Percentiles rank a stretch among this genome's conserved stretches.
Evolutionary conservation across 1,140 invertebrate genomes (phyloP).

Genomic region (Lepidotrigona ventralis): DNA sequence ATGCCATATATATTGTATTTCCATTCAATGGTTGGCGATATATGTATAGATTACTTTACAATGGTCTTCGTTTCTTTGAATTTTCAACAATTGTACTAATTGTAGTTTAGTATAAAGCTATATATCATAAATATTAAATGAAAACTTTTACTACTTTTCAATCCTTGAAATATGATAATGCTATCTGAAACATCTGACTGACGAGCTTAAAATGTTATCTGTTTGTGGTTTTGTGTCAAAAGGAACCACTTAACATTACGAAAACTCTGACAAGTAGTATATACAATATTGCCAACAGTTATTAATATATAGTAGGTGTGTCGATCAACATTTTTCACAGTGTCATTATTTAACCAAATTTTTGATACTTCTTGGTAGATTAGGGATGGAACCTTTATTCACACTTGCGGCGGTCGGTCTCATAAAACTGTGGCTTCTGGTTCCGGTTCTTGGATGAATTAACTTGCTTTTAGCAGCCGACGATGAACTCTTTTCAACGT

Average conservation of each 20-base stretch:
- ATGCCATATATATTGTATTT: neutral
- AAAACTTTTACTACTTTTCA: neutral
- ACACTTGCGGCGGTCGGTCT: conserved; percentile 83
- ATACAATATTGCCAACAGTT: neutral
- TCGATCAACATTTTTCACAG: neutral
- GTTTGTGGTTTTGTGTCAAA: too few species aligned
- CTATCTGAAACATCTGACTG: neutral
- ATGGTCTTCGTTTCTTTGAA: neutral
- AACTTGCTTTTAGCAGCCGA: conserved; percentile 61
- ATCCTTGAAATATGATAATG: neutral
- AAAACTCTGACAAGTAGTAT: too few species aligned
- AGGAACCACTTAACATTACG: too few species aligned
- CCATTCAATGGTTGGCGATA: neutral
- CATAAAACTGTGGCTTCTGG: conserved; percentile 82
- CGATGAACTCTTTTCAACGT: conserved; percentile 43
- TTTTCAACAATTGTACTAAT: neutral
- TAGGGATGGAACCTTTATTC: conserved; percentile 81
- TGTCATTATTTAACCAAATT: conserved; percentile 69
- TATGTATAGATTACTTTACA: neutral
- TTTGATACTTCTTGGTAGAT: conserved; percentile 77
- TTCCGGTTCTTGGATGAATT: conserved; percentile 68
- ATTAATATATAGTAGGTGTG: neutral
- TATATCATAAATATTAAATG: neutral
- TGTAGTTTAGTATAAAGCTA: neutral
- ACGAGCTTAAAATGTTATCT: neutral